Conservation (phyloP, 2,888 invertebrate genomes). For the Heliconius sara region DNA sequence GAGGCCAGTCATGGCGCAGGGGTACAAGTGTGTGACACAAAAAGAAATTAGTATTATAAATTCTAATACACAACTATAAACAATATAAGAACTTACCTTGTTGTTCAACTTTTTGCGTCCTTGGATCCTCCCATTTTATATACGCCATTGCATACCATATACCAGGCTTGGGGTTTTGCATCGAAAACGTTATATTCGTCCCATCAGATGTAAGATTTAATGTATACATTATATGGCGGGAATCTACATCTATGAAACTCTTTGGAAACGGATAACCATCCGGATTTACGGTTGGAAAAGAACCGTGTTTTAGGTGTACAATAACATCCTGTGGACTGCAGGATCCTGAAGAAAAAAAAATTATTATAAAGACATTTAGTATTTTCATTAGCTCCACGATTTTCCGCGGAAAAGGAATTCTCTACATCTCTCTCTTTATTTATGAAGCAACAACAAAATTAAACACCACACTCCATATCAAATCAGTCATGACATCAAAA, state of each 20-base stretch:
- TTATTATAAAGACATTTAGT: neutral
- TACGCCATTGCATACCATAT: constrained; percentile 92
- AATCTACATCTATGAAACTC: constrained; percentile 81
- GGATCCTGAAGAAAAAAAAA: constrained; percentile 70
- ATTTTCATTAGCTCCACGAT: neutral
- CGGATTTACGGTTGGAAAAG: constrained; percentile 92
- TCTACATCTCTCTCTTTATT: neutral
- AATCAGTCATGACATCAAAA: neutral
- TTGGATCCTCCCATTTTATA: constrained; percentile 90
- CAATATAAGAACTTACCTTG: constrained; percentile 82
- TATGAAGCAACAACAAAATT: neutral
- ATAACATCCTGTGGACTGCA: constrained; percentile 86
- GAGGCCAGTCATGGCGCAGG: too few species aligned
- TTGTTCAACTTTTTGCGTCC: constrained; percentile 88
- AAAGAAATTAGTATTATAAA: too few species aligned
- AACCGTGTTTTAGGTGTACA: constrained; percentile 90
- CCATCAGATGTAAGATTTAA: constrained; percentile 86
- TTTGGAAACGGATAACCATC: constrained; percentile 91
- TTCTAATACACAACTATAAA: too few species aligned
- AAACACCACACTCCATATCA: neutral
- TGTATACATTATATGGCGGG: constrained; percentile 79
- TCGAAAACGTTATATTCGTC: constrained; percentile 82
- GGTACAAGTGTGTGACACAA: too few species aligned
- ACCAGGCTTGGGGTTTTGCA: constrained; percentile 88
- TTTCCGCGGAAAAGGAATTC: neutral